phyloP scores from a whole-genome alignment of 2,888 invertebrate genomes.

The Neoaliturus tenellus region DNA sequence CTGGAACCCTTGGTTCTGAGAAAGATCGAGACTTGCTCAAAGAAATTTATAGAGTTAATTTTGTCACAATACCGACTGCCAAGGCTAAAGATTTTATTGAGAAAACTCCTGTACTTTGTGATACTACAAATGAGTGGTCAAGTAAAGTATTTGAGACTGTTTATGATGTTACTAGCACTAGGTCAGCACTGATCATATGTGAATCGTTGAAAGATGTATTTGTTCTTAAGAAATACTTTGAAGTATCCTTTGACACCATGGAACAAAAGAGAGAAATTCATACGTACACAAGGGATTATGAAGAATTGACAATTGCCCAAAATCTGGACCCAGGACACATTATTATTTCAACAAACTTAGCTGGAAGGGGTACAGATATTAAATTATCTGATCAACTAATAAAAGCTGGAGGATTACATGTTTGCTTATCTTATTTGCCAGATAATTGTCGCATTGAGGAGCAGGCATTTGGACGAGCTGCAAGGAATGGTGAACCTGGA shows the following conservation, averaged over 20 bases:
- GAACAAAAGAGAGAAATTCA: conserved; percentile 38
- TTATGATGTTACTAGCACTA: conserved; percentile 54
- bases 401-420: conserved; percentile 70
- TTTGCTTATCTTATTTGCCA: conserved; percentile 71
- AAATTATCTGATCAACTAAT: conserved; percentile 67
- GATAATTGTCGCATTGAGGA: conserved; percentile 70
- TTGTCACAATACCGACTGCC: conserved; percentile 69
- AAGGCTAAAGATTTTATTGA: conserved; percentile 67
- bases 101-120: conserved; percentile 59
- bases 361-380: conserved; percentile 71
- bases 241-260: background rate
- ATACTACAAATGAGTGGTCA: background rate
- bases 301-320: conserved; percentile 52
- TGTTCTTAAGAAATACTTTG: conserved; percentile 52
- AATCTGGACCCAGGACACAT: conserved; percentile 64
- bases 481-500: conserved; percentile 70
- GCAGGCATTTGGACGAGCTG: conserved; percentile 71
- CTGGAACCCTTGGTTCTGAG: conserved; percentile 70
- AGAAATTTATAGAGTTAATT: conserved; percentile 68
- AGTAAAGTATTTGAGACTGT: background rate
- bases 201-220: conserved; percentile 65
- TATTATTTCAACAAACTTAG: conserved; percentile 71
- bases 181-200: conserved; percentile 69
- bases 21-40: conserved; percentile 68
- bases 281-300: conserved; percentile 62